Percentiles rank a stretch among this genome's conserved stretches.
Conservation (phyloP, 2,113 vertebrate species). For the Spheniscus mendiculus region DNA sequence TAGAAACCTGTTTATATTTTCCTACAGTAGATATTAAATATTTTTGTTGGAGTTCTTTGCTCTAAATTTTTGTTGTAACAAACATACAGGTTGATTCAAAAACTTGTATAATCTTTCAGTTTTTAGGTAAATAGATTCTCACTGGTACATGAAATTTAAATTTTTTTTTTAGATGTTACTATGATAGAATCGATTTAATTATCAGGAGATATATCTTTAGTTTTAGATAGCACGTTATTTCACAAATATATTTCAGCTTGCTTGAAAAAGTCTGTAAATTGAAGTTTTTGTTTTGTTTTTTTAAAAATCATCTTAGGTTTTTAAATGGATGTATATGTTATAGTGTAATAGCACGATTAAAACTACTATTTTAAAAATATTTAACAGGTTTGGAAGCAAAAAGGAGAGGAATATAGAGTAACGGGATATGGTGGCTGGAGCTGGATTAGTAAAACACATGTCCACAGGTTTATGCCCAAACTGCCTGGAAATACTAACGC, state of each 20-base stretch:
- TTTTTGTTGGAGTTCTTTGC: background rate
- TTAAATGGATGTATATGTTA: background rate
- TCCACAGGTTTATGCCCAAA: constrained; percentile 88
- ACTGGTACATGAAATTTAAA: background rate
- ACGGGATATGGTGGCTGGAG: constrained; percentile 98
- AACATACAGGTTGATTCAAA: background rate
- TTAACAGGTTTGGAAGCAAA: constrained; percentile 97
- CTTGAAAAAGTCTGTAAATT: background rate
- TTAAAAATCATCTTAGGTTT: background rate
- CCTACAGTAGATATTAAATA: background rate
- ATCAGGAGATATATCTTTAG: background rate
- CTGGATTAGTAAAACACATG: constrained; percentile 96
- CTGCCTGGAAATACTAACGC: constrained; percentile 97
- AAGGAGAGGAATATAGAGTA: constrained; percentile 97
- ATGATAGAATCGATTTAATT: background rate
- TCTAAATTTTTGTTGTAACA: background rate
- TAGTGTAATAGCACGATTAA: background rate
- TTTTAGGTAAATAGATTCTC: background rate
- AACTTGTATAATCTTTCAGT: background rate
- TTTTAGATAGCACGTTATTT: background rate
- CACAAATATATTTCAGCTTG: background rate
- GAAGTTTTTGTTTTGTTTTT: background rate
- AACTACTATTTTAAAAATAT: background rate
- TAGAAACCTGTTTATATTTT: background rate
- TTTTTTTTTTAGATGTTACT: background rate